A percentile compares a stretch with the other conserved stretches of the same genome.
phyloP scores from a whole-genome alignment of 2,797 vertebrate species.

The Rhyacichthys aspro region DNA sequence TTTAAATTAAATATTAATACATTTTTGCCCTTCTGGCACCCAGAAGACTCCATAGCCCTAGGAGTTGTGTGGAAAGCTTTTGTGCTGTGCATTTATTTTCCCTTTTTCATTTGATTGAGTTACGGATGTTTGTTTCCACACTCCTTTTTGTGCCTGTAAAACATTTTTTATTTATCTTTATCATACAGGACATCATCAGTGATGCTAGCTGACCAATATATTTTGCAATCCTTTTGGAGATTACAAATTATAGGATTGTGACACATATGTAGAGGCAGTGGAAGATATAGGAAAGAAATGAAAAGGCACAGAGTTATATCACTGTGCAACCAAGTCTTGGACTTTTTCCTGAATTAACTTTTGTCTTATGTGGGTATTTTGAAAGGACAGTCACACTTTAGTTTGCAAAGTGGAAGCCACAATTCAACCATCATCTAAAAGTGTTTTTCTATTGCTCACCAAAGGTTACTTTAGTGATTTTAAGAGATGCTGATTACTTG shows the following conservation, averaged over 20 bases:
- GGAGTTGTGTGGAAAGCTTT: constrained; percentile 2
- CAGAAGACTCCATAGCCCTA: constrained; percentile 14
- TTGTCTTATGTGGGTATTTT: no score
- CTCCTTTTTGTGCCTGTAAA: not conserved
- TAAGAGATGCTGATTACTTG: no score
- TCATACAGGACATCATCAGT: constrained; percentile 33
- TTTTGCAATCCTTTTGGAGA: constrained; percentile 38
- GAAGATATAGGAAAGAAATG: constrained; percentile 15
- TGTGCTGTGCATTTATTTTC: not conserved
- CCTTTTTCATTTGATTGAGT: not conserved
- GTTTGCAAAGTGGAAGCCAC: no score
- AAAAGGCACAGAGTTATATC: constrained; percentile 42
- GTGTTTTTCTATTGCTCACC: no score
- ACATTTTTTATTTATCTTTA: constrained; percentile 29
- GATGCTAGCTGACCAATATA: constrained; percentile 22
- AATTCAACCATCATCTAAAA: no score
- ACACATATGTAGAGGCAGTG: constrained; percentile 21
- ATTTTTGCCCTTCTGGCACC: constrained; percentile 27
- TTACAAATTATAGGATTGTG: constrained; percentile 26
- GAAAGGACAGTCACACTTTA: no score
- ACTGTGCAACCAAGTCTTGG: constrained; percentile 19
- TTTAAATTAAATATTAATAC: constrained; percentile 53
- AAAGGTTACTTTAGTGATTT: no score
- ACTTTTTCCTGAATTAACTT: no score
- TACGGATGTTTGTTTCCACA: not conserved